Evolutionary conservation across 2,888 invertebrate species (phyloP), one percentile per base, ranked within the genome.

Genomic region (Lasioglossum figueresi): DNA sequence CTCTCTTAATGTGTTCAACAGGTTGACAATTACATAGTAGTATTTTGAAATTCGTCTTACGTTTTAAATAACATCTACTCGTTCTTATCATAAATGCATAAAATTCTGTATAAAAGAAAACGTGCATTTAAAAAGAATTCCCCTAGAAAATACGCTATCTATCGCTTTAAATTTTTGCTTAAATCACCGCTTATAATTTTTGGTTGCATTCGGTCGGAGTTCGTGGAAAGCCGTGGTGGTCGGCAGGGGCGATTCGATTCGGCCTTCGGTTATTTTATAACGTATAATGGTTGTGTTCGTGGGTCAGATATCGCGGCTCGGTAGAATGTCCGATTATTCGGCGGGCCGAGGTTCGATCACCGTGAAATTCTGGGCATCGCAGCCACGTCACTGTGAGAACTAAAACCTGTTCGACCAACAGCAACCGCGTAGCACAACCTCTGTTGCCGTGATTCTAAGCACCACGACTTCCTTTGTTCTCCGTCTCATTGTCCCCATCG

Each of bases 401-500:
- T 76, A 74, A 88, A 88, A 88, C 89, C 88, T 88, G 88, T 88
- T 88, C 83, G 82, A 56, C 56, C 84, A 52, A 66, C 77, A 72
- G 70, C 43, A 52, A 80, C 70, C 77, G 74, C 79, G 79, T 52
- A 73, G 75, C n/a, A 77, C 63, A 56, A 56, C 76, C 82, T 80
- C 43, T 73, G 34, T 79, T 77, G 83, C 70, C 86, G 16, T 81
- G 88, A 16, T 88, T 86, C 88, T 83, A 86, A 84, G 84, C 89
- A 88, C 88, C 86, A 88, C 80, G 90, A 82, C 84, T 84, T 83
- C 90, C 88, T 91, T 91, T 91, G 91, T 90, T 88, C 81, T 73
- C 43, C 23, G 27, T 23, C 23, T 63, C 52, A 72, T 27, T 43
- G 76, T 74, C 66, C 52, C 4, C 23, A 43, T 14, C 4, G 8